These are phyloP conservation scores for Pammene aurita DNA, from an alignment of 2,888 invertebrate genomes.

Conservation along the genomic window DNA sequence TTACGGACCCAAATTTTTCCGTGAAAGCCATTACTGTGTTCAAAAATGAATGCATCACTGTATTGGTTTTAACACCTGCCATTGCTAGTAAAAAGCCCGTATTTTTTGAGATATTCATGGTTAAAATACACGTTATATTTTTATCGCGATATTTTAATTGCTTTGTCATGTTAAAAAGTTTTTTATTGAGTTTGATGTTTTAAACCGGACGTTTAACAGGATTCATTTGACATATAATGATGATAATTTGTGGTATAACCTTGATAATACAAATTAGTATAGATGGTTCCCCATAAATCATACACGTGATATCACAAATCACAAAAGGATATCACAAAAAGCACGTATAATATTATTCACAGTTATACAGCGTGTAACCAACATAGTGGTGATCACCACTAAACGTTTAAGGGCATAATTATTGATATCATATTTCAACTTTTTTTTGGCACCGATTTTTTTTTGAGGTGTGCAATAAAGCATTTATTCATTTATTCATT, in stretches of 20 bases:
- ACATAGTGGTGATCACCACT: too few relatives aligned
- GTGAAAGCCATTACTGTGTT: constrained; percentile 19
- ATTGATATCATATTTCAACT: too few relatives aligned
- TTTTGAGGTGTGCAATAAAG: too few relatives aligned
- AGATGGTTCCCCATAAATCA: too few relatives aligned
- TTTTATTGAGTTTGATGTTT: background rate
- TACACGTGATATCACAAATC: too few relatives aligned
- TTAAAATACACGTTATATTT: constrained; percentile 6
- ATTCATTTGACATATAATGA: background rate
- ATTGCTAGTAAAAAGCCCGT: background rate
- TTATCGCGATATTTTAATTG: constrained; percentile 1
- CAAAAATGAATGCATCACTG: constrained; percentile 9
- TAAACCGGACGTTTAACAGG: background rate
- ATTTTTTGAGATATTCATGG: background rate
- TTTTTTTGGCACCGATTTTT: too few relatives aligned
- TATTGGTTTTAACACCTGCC: constrained; percentile 24
- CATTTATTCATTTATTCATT: too few relatives aligned
- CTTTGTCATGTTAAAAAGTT: constrained; percentile 8
- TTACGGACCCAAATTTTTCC: background rate
- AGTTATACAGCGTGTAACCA: too few relatives aligned
- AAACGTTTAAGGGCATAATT: too few relatives aligned
- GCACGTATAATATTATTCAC: too few relatives aligned
- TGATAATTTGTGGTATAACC: background rate
- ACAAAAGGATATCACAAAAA: too few relatives aligned
- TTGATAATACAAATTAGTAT: background rate